These are phyloP conservation scores for Cichlasoma orientale DNA, from an alignment of 2,797 vertebrate genomes.

Conservation along the genomic window DNA sequence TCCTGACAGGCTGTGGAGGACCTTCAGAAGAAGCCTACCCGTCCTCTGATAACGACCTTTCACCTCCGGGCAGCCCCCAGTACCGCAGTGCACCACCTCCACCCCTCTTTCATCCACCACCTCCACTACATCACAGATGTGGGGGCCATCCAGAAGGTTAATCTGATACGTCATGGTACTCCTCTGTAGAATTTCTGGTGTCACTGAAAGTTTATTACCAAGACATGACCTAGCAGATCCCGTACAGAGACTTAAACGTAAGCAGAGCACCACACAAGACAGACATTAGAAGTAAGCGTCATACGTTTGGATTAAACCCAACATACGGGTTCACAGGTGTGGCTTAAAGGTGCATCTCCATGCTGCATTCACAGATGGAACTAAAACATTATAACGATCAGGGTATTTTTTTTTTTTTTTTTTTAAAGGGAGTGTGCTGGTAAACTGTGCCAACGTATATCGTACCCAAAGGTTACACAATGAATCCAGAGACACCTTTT, in stretches of 20 bases:
- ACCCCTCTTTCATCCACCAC: constrained; percentile 38
- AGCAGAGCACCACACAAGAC: constrained; percentile 3
- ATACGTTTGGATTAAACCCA: neutral
- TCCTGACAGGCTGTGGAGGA: constrained; percentile 16
- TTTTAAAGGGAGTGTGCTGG: neutral
- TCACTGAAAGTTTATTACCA: constrained; percentile 22
- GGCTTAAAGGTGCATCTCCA: neutral
- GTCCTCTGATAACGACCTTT: constrained; percentile 65
- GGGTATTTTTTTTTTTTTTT: neutral
- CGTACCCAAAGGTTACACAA: neutral
- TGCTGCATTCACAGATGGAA: neutral
- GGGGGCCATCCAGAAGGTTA: neutral
- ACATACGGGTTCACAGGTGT: neutral
- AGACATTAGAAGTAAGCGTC: neutral
- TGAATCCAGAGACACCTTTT: neutral
- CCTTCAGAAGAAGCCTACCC: constrained; percentile 29
- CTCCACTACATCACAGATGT: constrained; percentile 37
- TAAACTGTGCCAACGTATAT: neutral
- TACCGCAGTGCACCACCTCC: constrained; percentile 17
- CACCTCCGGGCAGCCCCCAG: constrained; percentile 51
- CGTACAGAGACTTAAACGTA: neutral
- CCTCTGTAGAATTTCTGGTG: neutral
- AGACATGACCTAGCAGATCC: constrained; percentile 18
- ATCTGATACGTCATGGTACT: neutral
- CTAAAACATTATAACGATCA: neutral